Evolutionary conservation across 2,797 vertebrate species (phyloP).

Genomic region (Pristis pectinata): DNA sequence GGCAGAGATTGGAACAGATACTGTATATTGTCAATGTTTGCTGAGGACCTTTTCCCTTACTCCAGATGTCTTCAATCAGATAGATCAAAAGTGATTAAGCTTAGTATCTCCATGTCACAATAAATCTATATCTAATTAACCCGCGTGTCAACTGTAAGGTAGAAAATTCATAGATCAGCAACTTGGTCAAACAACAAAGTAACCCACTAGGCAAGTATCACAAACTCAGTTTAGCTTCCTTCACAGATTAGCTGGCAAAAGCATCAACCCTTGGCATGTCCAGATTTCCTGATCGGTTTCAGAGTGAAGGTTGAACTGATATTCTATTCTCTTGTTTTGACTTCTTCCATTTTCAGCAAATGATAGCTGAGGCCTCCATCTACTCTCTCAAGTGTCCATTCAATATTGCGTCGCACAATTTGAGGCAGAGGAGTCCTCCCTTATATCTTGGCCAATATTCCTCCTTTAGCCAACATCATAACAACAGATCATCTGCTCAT

Average conservation of each 20-base stretch:
- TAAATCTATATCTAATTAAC: not conserved
- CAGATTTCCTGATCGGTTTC: not conserved
- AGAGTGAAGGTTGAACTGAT: not conserved
- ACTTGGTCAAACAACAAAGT: not conserved
- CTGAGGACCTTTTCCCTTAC: no score
- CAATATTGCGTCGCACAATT: no score
- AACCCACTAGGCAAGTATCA: not conserved
- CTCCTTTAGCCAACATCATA: no score
- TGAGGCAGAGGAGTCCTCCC: no score
- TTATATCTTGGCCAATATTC: no score
- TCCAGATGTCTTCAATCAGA: no score
- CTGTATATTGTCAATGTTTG: no score
- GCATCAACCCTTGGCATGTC: not conserved
- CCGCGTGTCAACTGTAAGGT: not conserved
- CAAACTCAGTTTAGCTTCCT: not conserved
- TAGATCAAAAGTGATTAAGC: not conserved
- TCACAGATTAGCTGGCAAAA: not conserved
- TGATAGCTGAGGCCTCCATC: not conserved
- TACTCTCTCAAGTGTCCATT: no score
- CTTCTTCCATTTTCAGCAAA: not conserved
- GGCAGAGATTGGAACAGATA: not conserved
- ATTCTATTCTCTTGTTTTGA: not conserved
- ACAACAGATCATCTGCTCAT: no score
- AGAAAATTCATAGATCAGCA: not conserved
- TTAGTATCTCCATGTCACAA: not conserved